Evolutionary conservation across 2,888 invertebrate species (phyloP).

Genomic region (Bimastos eiseni): DNA sequence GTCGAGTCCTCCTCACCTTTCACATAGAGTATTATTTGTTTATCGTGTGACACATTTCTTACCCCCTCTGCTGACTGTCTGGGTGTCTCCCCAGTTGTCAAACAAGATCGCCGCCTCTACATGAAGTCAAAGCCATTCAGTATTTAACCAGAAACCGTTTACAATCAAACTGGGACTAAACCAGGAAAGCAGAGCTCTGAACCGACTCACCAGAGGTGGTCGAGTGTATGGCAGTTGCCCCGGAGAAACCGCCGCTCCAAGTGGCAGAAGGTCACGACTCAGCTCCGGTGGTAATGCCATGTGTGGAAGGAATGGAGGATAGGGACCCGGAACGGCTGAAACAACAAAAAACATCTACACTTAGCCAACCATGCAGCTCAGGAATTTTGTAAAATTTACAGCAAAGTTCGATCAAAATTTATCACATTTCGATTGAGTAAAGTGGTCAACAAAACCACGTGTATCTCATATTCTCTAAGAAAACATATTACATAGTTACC

Average conservation of each 20-base stretch:
- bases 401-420: background rate
- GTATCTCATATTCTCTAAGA: background rate
- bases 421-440: background rate
- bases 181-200: background rate
- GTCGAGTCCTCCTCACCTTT: no score
- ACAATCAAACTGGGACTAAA: background rate
- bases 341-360: background rate
- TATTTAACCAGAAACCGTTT: background rate
- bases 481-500: background rate
- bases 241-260: constrained; percentile 48
- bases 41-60: no score
- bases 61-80: no score
- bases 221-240: constrained; percentile 45
- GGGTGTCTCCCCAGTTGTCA: no score
- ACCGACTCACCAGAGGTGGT: constrained; percentile 47
- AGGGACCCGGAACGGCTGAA: constrained; percentile 24
- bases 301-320: constrained; percentile 33
- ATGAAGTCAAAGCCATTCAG: no score
- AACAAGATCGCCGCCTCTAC: no score
- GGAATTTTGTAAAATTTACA: background rate
- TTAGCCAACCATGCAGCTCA: background rate
- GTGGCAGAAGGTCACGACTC: constrained; percentile 30
- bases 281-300: constrained; percentile 34
- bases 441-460: background rate
- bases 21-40: no score